Evolutionary conservation across 1,140 invertebrate species (phyloP).

Genomic region (Sycophila sp.): DNA sequence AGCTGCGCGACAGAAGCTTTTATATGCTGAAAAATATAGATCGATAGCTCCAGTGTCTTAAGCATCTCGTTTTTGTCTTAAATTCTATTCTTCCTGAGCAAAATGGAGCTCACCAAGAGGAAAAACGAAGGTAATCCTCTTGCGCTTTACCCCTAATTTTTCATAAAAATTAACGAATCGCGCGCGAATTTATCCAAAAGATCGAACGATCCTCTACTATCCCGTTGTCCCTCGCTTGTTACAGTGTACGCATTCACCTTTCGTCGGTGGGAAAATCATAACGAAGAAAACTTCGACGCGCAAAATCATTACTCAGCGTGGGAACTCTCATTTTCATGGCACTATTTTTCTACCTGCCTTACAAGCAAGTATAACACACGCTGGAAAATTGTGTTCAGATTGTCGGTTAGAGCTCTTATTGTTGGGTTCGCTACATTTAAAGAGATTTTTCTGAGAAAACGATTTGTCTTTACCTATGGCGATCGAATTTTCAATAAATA

Average conservation of each 20-base stretch:
- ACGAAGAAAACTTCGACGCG: slow-evolving; percentile 10
- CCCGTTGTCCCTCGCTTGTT: neutral
- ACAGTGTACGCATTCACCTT: neutral
- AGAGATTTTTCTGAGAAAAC: neutral
- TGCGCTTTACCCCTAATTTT: neutral
- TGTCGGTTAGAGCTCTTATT: neutral
- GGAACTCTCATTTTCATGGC: slow-evolving; percentile 11
- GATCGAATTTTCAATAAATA: no score
- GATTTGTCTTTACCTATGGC: no score
- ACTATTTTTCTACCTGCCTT: neutral
- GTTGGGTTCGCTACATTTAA: neutral
- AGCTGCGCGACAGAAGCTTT: neutral
- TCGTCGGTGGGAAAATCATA: neutral
- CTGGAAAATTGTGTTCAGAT: neutral
- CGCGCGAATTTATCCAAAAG: neutral
- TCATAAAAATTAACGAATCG: slow-evolving; percentile 16
- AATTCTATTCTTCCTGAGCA: neutral
- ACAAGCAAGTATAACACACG: neutral
- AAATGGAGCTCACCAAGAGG: neutral
- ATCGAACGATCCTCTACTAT: no score
- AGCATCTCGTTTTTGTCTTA: neutral
- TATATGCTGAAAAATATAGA: slow-evolving; percentile 3
- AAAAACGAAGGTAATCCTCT: neutral
- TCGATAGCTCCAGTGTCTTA: neutral
- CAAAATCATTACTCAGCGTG: slow-evolving; percentile 10